Base-by-base conservation (phyloP, 2,888 invertebrate species). In the Erpobdella octoculata region DNA sequence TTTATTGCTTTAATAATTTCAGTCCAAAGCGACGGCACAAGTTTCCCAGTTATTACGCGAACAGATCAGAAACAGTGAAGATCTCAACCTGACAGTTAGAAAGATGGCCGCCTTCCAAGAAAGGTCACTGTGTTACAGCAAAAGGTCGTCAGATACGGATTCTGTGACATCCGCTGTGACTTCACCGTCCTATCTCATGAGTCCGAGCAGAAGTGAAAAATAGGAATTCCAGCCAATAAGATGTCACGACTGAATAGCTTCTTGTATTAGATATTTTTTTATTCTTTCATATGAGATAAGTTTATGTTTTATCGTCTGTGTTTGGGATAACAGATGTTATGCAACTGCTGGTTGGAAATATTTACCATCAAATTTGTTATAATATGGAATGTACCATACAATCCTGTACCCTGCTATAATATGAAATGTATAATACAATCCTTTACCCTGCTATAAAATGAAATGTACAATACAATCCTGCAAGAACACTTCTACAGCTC, bases 131-230 rank as follows among this genome's bases (percentile, higher is more conserved):
- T n/a, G n/a, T n/a, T 4, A 8, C 21, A 25, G 21, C 53, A 53
- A 53, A 53, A 53, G 53, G 53, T 53, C 53, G 6, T 53, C 53
- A n/a, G 53, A 53, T 53, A 53, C 53, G 4, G 53, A 53, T 9
- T 53, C 53, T 28, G 21, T 53, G 53, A 53, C 21, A 21, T 53
- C 53, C 28, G 53, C 53, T 8, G 53, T 53, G 21, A 53, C 53
- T 15, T 53, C 53, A 21, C 53, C 53, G 21, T 1, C 8, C 1
- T 53, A 8, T 53, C 5, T 53, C 21, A 53, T n/a, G 21, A 25
- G 21, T 21, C 21, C 53, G 8, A 21, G 28, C 21, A 3, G 53
- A n/a, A 53, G 9, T 28, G 28, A 53, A 28, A 53, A n/a, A n/a
- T n/a, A 53, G 21, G 53, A 9, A 15, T 53, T 53, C 53, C 48